phyloP scores from a whole-genome alignment of 1,140 invertebrate species.

The Halotydeus destructor region DNA sequence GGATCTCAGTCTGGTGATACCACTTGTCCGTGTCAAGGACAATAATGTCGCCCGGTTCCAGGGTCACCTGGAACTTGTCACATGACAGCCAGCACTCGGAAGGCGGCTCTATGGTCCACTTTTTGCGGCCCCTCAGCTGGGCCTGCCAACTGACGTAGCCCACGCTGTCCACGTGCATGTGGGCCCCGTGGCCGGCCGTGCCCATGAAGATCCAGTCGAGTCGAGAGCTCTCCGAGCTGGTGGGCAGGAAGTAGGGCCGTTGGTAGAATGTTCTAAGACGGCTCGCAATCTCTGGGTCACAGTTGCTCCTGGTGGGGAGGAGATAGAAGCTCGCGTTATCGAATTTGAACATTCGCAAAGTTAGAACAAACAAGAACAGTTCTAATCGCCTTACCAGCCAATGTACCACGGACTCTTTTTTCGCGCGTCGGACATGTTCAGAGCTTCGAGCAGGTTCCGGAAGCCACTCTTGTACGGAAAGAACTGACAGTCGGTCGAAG shows the following conservation, averaged over 20 bases:
- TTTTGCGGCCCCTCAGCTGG: conserved; percentile 60
- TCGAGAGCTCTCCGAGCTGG: conserved; percentile 53
- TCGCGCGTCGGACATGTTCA: conserved; percentile 36
- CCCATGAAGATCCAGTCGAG: conserved; percentile 94
- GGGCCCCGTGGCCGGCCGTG: too few relatives aligned
- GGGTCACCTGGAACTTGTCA: conserved; percentile 38
- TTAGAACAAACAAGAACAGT: too few relatives aligned
- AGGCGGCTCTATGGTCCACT: conserved; percentile 64
- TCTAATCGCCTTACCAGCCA: conserved; percentile 68
- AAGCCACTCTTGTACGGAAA: conserved; percentile 78
- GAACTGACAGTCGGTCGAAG: conserved; percentile 46
- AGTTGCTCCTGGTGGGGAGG: conserved; percentile 50
- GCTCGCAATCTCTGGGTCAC: conserved; percentile 50
- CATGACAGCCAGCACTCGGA: conserved; percentile 67
- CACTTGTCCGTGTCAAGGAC: conserved; percentile 78
- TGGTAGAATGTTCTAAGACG: conserved; percentile 53
- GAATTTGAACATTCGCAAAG: too few relatives aligned
- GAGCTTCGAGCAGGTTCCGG: conserved; percentile 44
- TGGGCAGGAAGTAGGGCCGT: conserved; percentile 68
- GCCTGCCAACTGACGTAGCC: conserved; percentile 81
- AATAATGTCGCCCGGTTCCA: conserved; percentile 70
- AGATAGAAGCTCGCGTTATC: too few relatives aligned
- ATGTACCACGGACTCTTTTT: conserved; percentile 61
- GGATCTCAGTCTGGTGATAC: conserved; percentile 74
- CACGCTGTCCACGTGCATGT: conserved; percentile 82